Conservation (phyloP, 1,140 invertebrate genomes). For the Parapsyche elsis region DNA sequence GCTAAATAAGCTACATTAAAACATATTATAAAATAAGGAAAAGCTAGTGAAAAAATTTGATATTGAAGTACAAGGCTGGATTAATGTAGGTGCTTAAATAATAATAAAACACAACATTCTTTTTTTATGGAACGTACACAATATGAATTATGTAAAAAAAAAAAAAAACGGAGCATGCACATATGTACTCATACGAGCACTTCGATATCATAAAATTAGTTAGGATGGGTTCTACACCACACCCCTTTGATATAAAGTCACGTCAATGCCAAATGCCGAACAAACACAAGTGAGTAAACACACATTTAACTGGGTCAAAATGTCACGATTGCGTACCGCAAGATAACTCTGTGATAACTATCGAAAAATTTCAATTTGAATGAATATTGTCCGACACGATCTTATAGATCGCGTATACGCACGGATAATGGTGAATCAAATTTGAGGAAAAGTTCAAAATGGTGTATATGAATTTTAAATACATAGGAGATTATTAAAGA, state of each 20-base stretch:
- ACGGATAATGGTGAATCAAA: too few relatives aligned
- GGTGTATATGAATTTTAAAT: too few relatives aligned
- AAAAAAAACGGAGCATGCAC: neutral
- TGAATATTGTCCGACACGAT: too few relatives aligned
- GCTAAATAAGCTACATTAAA: too few relatives aligned
- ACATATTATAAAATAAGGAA: too few relatives aligned
- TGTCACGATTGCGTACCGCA: neutral
- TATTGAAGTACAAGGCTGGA: neutral
- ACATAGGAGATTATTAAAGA: too few relatives aligned
- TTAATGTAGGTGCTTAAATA: neutral
- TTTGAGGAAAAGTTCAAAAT: too few relatives aligned
- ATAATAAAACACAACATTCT: neutral
- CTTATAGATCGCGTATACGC: too few relatives aligned
- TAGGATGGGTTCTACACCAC: slow-evolving; percentile 30
- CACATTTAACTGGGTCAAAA: slow-evolving; percentile 27
- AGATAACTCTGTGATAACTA: neutral
- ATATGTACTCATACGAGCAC: neutral
- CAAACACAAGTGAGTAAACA: neutral
- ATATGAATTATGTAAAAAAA: neutral
- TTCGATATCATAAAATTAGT: slow-evolving; percentile 22
- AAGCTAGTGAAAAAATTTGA: too few relatives aligned
- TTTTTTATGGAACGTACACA: neutral
- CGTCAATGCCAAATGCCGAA: slow-evolving; percentile 11
- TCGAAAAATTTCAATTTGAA: neutral
- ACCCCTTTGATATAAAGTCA: slow-evolving; percentile 22